A percentile compares a stretch with the other conserved stretches of the same genome.
Evolutionary conservation across 2,113 vertebrate genomes (phyloP).

Genomic region (Ceyx melanurus): DNA sequence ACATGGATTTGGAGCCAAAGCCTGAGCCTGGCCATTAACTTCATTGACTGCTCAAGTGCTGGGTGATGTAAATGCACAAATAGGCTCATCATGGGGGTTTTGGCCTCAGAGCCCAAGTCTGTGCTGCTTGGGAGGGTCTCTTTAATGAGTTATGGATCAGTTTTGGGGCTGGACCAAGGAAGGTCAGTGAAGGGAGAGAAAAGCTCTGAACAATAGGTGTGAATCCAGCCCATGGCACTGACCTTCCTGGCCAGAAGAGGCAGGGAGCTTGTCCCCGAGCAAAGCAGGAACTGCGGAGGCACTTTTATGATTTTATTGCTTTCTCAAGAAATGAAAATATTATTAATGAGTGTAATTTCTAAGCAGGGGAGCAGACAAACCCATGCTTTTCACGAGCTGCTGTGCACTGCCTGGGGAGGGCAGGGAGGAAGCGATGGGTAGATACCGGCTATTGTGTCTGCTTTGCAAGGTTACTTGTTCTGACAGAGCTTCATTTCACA

Average conservation of each 20-base stretch:
- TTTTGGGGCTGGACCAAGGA: neutral
- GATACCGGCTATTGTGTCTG: conserved; percentile 69
- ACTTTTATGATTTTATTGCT: conserved; percentile 34
- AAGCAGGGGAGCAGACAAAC: conserved; percentile 39
- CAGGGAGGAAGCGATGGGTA: conserved; percentile 48
- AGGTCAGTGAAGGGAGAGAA: neutral
- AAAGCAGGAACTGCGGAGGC: neutral
- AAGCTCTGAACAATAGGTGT: neutral
- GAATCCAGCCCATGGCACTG: neutral
- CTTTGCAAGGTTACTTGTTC: conserved; percentile 74
- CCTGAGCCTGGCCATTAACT: neutral
- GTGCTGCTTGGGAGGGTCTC: neutral
- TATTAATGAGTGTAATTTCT: conserved; percentile 51
- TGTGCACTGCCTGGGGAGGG: neutral
- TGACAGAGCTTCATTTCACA: conserved; percentile 58
- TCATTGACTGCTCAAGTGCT: neutral
- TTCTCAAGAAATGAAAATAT: conserved; percentile 14
- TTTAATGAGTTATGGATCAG: neutral
- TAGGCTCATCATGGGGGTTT: neutral
- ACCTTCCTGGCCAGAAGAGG: neutral
- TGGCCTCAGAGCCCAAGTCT: neutral
- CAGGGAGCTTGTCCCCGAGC: neutral
- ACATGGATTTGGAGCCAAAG: neutral
- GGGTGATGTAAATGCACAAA: neutral
- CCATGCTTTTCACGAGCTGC: neutral